These are phyloP conservation scores for Serrognathus titanus DNA, from an alignment of 2,888 invertebrate genomes.

Conservation along the genomic window DNA sequence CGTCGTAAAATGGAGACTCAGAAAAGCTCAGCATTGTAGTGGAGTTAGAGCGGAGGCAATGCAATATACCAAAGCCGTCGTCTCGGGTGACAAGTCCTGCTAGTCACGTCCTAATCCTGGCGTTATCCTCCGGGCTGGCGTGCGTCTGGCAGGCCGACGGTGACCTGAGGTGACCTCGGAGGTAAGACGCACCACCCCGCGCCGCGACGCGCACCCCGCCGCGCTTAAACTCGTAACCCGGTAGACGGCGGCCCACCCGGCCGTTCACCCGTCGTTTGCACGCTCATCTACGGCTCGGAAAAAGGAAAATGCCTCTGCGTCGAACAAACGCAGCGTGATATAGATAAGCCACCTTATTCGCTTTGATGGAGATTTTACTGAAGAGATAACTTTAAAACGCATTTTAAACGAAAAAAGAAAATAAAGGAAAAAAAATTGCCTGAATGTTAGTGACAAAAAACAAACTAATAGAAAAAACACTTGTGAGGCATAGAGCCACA, in stretches of 20 bases:
- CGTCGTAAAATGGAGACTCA: not conserved
- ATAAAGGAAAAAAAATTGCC: not conserved
- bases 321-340: conserved; percentile 5
- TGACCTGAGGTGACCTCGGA: conserved; percentile 31
- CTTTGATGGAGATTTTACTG: not conserved
- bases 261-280: conserved; percentile 28
- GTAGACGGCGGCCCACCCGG: conserved; percentile 28
- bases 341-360: conserved; percentile 4
- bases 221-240: conserved; percentile 38
- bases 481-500: too few relatives aligned
- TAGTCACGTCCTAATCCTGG: conserved; percentile 32
- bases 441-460: not conserved
- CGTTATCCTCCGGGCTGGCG: conserved; percentile 31
- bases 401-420: not conserved
- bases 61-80: conserved; percentile 5
- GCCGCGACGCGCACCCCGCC: conserved; percentile 31
- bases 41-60: not conserved
- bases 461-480: not conserved
- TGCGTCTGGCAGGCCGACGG: conserved; percentile 31
- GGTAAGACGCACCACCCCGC: conserved; percentile 28
- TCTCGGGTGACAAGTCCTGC: conserved; percentile 24
- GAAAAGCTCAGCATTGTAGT: not conserved
- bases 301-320: conserved; percentile 2
- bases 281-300: conserved; percentile 3
- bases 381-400: not conserved